A percentile compares a stretch with the other conserved stretches of the same genome.
phyloP scores from a whole-genome alignment of 1,140 invertebrate genomes.

The Melipona quadrifasciata region DNA sequence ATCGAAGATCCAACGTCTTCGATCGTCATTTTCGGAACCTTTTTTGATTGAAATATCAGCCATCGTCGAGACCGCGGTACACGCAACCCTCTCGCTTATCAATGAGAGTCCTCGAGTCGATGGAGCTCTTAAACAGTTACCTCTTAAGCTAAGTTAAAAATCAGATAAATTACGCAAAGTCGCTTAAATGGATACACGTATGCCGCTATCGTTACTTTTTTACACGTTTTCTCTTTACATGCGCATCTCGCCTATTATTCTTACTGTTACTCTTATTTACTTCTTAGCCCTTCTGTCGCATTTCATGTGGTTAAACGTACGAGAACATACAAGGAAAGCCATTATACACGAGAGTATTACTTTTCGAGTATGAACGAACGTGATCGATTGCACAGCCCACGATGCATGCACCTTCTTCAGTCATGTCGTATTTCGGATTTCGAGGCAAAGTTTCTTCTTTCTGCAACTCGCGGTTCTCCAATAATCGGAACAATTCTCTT shows the following conservation, averaged over 20 bases:
- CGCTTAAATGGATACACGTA: constrained; percentile 14
- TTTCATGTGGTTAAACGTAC: constrained; percentile 12
- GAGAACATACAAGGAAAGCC: constrained; percentile 47
- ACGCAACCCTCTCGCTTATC: not conserved
- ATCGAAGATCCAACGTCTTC: not conserved
- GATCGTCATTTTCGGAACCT: not conserved
- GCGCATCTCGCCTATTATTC: constrained; percentile 18
- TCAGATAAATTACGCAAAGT: constrained; percentile 52
- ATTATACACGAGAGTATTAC: constrained; percentile 55
- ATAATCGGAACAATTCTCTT: too few species aligned
- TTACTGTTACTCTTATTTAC: not conserved
- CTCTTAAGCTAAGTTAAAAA: constrained; percentile 32
- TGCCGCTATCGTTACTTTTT: constrained; percentile 31
- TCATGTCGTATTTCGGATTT: not conserved
- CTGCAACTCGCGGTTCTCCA: too few species aligned
- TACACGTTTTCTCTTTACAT: constrained; percentile 31
- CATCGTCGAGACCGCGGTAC: not conserved
- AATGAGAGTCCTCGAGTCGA: constrained; percentile 4
- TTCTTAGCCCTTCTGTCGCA: constrained; percentile 9
- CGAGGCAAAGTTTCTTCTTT: not conserved
- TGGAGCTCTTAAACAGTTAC: constrained; percentile 19
- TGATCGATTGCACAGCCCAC: constrained; percentile 26
- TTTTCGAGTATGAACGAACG: constrained; percentile 32
- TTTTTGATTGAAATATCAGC: constrained; percentile 4
- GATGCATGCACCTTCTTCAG: constrained; percentile 13